These are phyloP conservation scores for Australoheros scitulus DNA, from an alignment of 2,113 vertebrate species.

Conservation along the genomic window DNA sequence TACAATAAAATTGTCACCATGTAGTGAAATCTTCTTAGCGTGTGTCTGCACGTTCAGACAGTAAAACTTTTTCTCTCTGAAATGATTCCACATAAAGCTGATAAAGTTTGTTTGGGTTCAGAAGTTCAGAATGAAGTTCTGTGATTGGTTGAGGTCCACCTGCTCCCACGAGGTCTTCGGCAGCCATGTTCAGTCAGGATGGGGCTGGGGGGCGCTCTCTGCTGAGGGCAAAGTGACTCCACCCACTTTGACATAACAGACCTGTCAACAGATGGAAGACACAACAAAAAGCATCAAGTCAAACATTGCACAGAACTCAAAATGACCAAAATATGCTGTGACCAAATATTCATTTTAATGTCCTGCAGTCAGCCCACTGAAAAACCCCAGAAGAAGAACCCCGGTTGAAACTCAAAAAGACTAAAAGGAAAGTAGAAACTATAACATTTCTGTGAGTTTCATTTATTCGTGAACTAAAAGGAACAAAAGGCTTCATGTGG, in stretches of 20 bases:
- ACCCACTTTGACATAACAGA: neutral
- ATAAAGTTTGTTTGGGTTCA: neutral
- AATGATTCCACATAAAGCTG: neutral
- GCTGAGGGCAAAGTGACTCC: neutral
- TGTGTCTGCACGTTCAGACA: neutral
- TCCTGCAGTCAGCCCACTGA: neutral
- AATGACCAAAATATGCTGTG: neutral
- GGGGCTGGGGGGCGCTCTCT: neutral
- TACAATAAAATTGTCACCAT: neutral
- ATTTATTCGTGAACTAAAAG: neutral
- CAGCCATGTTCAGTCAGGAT: neutral
- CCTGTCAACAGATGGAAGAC: constrained; percentile 13
- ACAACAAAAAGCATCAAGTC: neutral
- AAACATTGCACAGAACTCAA: neutral
- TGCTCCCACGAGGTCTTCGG: neutral
- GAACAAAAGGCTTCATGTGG: neutral
- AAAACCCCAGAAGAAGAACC: neutral
- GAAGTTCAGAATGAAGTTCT: neutral
- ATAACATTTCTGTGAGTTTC: neutral
- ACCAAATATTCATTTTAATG: no score
- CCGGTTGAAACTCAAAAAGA: neutral
- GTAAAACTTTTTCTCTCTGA: neutral
- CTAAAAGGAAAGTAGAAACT: neutral
- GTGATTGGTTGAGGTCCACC: constrained; percentile 38
- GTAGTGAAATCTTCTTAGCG: neutral